Conservation (phyloP, 2,113 vertebrate species). For the Panurus biarmicus region DNA sequence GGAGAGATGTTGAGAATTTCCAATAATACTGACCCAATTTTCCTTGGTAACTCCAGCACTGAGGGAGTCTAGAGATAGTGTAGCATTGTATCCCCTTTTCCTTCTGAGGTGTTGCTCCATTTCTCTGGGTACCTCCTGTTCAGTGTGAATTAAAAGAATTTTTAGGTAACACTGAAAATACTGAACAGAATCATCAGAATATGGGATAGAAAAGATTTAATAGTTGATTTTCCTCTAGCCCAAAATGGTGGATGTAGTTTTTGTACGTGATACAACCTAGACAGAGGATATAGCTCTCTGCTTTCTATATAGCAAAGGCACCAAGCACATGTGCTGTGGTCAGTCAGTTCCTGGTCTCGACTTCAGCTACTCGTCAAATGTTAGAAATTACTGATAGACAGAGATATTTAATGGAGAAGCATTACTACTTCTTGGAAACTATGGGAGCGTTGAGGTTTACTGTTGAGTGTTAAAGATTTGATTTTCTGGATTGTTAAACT, state of each 20-base stretch:
- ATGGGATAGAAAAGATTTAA: not conserved
- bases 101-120: not conserved
- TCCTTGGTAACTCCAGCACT: not conserved
- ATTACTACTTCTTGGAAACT: not conserved
- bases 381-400: not conserved
- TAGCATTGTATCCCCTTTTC: not conserved
- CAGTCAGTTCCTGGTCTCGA: not conserved
- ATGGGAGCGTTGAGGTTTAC: not conserved
- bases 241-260: not conserved
- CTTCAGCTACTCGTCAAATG: not conserved
- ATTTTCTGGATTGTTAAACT: not conserved
- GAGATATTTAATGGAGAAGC: not conserved
- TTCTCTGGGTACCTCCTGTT: conserved; percentile 5
- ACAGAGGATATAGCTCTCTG: not conserved
- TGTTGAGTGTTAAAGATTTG: not conserved
- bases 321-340: not conserved
- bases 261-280: not conserved
- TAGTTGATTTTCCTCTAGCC: not conserved
- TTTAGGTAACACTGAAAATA: not conserved
- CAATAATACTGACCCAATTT: conserved; percentile 57
- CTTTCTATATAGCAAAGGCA: not conserved
- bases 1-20: conserved; percentile 40
- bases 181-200: not conserved
- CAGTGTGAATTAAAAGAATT: not conserved
- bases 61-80: not conserved